Conservation (phyloP, 2,888 invertebrate species). For the Xylota sylvarum region DNA sequence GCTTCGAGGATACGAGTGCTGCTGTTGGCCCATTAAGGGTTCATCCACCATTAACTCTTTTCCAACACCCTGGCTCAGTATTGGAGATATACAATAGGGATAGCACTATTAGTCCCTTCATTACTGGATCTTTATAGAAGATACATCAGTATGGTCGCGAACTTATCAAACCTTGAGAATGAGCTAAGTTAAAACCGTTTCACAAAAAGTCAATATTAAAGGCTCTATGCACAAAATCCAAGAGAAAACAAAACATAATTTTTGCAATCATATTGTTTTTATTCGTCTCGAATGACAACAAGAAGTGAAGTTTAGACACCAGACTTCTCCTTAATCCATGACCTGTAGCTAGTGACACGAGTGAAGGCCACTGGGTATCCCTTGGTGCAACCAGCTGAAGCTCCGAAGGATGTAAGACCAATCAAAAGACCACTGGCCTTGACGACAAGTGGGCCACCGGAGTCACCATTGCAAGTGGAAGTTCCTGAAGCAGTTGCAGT, state of each 20-base stretch:
- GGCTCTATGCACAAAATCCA: no score
- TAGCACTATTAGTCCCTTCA: no score
- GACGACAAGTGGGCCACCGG: slow-evolving; percentile 46
- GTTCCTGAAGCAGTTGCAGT: slow-evolving; percentile 56
- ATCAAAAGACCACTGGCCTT: not conserved
- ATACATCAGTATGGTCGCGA: no score
- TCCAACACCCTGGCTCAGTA: no score
- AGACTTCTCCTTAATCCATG: slow-evolving; percentile 80
- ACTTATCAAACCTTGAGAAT: no score
- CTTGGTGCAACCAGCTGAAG: slow-evolving; percentile 23
- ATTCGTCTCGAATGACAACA: not conserved
- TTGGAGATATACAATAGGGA: no score
- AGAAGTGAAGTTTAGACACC: slow-evolving; percentile 60
- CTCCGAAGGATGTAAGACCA: slow-evolving; percentile 45
- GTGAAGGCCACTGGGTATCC: slow-evolving; percentile 78
- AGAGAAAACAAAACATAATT: not conserved
- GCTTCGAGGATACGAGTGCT: no score
- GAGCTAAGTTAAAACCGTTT: no score
- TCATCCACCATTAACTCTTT: no score
- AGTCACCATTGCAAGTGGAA: slow-evolving; percentile 57
- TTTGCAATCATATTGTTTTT: not conserved
- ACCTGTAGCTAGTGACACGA: slow-evolving; percentile 79
- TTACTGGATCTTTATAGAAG: no score
- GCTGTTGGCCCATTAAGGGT: no score
- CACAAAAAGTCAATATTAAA: no score